phyloP scores from a whole-genome alignment of 92 coral and sea anemone genomes.

The Plumapathes pennacea region DNA sequence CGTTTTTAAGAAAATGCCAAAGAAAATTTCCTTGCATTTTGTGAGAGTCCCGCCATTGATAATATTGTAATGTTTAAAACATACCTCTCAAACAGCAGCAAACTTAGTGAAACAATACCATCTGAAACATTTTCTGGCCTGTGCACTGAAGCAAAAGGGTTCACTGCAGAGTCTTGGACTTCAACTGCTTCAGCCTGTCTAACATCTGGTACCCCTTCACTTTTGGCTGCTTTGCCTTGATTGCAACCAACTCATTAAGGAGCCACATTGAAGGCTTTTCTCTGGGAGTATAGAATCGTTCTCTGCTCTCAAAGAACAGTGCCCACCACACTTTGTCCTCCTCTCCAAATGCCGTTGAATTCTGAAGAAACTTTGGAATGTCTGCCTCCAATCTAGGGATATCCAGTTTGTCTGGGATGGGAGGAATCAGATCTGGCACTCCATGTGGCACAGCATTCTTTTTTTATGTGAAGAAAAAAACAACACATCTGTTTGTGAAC shows the following conservation, averaged over 20 bases:
- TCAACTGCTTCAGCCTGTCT: too few species aligned
- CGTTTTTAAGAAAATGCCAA: too few species aligned
- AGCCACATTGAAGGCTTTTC: conserved; percentile 10
- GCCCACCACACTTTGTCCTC: conserved; percentile 8
- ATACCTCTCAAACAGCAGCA: too few species aligned
- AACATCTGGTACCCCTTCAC: too few species aligned
- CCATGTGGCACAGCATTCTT: not conserved
- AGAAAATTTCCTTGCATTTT: too few species aligned
- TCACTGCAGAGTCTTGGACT: too few species aligned
- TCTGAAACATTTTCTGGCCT: too few species aligned
- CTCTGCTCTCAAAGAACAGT: conserved; percentile 3
- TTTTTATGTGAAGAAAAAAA: not conserved
- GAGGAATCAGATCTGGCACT: not conserved
- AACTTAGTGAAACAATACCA: too few species aligned
- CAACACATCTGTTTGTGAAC: not conserved
- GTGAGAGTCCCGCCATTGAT: too few species aligned
- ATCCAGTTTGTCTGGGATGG: not conserved
- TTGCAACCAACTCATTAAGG: conserved; percentile 1
- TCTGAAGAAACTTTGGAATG: not conserved
- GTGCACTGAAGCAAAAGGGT: too few species aligned
- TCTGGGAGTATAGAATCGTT: not conserved
- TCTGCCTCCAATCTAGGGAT: not conserved
- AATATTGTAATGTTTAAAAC: too few species aligned
- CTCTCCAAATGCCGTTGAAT: conserved; percentile 6
- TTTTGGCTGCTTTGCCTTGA: too few species aligned